Conservation (phyloP, 2,797 vertebrate species). For the Numenius phaeopus region DNA sequence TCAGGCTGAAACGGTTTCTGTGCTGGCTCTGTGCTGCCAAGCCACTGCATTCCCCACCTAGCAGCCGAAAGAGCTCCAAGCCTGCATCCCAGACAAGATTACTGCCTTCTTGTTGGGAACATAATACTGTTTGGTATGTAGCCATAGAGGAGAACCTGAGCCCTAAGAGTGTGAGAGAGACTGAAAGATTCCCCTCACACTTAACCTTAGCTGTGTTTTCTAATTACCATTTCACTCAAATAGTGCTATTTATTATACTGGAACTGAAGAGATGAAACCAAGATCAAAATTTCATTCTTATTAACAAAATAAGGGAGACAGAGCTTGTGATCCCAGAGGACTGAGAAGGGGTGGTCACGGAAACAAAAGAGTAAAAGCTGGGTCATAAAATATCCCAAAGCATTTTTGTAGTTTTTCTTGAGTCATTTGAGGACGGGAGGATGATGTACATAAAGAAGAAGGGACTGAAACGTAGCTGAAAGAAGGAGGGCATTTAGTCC, state of each 20-base stretch:
- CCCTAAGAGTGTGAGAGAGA: not conserved
- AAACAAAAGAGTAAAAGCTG: constrained; percentile 43
- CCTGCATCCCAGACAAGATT: not conserved
- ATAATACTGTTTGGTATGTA: not conserved
- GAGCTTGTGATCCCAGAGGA: not conserved
- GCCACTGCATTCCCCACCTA: not conserved
- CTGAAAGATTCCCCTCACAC: not conserved
- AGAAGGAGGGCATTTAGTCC: not conserved
- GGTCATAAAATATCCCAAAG: constrained; percentile 1
- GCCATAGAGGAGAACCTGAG: constrained; percentile 8
- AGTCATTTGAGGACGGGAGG: not conserved
- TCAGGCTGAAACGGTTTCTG: not conserved
- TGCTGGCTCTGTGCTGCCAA: not conserved
- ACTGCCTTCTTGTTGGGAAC: not conserved
- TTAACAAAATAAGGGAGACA: not conserved
- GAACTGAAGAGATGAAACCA: not conserved
- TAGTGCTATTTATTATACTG: not conserved
- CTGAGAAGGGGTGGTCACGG: not conserved
- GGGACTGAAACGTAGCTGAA: not conserved
- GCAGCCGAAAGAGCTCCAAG: not conserved
- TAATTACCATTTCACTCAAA: not conserved
- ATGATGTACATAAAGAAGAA: not conserved
- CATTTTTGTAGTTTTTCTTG: not conserved
- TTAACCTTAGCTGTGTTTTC: not conserved
- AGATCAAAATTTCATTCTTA: constrained; percentile 25